Base-by-base conservation (phyloP, 2,888 invertebrate species). In the Scaptomyza flava region DNA sequence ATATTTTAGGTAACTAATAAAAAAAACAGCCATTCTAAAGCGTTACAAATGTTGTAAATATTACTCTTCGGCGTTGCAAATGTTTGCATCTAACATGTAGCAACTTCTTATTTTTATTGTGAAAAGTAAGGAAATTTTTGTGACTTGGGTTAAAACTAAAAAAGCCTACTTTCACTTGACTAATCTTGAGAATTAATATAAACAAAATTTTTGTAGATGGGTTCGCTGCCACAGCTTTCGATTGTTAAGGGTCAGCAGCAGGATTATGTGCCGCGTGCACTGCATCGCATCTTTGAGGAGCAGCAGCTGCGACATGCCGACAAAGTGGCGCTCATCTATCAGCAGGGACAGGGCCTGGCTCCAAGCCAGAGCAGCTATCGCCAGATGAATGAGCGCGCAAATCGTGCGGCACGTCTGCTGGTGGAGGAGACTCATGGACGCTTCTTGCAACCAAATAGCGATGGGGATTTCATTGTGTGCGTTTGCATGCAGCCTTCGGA, bases 401-500 rank as follows among this genome's bases (percentile, higher is more conserved):
- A 93, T 84, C 91, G 91, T 52, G 89, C 93, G n/a, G 93, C 93
- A 0, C 89, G 92, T n/a, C 71, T 88, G 5, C 65, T 92, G 12
- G 83, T 91, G 1, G 76, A 88, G 17, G 90, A 91, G 62, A 77
- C 90, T 2, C 78, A 86, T 4, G 82, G 86, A 30, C 86, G 86
- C 20, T 88, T 83, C 11, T 67, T 90, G 42, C 86, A 89, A 46
- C 82, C 91, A 11, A 95, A 96, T 89, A 89, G 92, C 4, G 96
- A 96, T 89, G 95, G 95, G 0, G 95, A 96, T 89, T 95, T 92
- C 79, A 94, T 96, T 11, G 93, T 97, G 0, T 96, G 96, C 0
- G 95, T 97, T 0, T 96, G 96, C 87, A 95, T 97, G 94, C 94
- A 94, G 72, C 97, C 97, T 0, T 94, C 95, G 3, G 95, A 96